phyloP scores from a whole-genome alignment of 2,113 vertebrate genomes.

The Collichthys lucidus region DNA sequence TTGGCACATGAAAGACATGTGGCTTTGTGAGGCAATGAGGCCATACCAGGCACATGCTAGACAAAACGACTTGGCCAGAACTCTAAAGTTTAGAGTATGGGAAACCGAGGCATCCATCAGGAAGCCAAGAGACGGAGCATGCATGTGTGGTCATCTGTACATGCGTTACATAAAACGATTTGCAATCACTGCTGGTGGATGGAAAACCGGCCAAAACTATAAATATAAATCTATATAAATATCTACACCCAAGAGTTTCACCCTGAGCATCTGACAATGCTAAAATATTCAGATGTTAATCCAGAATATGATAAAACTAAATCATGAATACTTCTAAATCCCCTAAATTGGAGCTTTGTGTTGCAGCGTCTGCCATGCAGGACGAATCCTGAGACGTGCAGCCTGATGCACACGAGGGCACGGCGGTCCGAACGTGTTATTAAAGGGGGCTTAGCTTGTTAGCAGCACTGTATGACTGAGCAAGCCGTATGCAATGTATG shows the following conservation, averaged over 20 bases:
- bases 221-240: too few relatives aligned
- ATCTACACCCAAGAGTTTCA: neutral
- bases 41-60: slow-evolving; percentile 49
- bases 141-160: slow-evolving; percentile 17
- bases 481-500: neutral
- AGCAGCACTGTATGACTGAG: neutral
- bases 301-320: neutral
- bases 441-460: slow-evolving; percentile 27
- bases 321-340: slow-evolving; percentile 10
- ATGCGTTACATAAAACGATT: slow-evolving; percentile 10
- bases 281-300: neutral
- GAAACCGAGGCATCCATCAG: slow-evolving; percentile 32
- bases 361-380: neutral
- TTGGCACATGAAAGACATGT: slow-evolving; percentile 71
- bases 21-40: slow-evolving; percentile 61
- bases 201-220: neutral
- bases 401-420: slow-evolving; percentile 38
- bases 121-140: neutral
- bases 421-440: slow-evolving; percentile 10
- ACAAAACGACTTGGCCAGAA: slow-evolving; percentile 57
- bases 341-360: slow-evolving; percentile 21
- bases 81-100: slow-evolving; percentile 29
- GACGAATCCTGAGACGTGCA: slow-evolving; percentile 30
- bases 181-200: neutral
- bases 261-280: neutral